A percentile compares a stretch with the other conserved stretches of the same genome.
Conservation (phyloP, 2,888 invertebrate genomes). For the Ligdia adustata region DNA sequence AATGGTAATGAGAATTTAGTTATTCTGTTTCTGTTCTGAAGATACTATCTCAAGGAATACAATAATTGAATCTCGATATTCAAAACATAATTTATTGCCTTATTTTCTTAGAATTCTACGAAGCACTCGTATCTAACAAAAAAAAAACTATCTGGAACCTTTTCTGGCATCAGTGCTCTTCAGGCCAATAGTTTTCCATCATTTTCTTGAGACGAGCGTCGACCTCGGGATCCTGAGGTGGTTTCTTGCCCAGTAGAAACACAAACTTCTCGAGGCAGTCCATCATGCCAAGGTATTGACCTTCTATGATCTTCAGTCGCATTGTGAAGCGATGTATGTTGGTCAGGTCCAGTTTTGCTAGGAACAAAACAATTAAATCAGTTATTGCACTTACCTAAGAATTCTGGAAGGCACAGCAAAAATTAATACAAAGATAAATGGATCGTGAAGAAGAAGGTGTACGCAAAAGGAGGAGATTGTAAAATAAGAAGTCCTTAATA, state of each 20-base stretch:
- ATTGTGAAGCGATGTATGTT: constrained; percentile 67
- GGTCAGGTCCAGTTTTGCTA: constrained; percentile 60
- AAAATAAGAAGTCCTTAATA: no score
- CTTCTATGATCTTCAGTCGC: constrained; percentile 63
- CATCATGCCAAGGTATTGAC: constrained; percentile 68
- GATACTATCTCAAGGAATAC: no score
- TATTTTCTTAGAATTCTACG: no score
- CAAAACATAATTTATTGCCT: no score
- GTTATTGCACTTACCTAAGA: no score
- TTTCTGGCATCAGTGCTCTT: constrained; percentile 41
- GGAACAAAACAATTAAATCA: constrained; percentile 7
- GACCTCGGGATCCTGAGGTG: constrained; percentile 51
- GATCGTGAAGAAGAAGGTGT: no score
- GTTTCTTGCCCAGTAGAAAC: constrained; percentile 63
- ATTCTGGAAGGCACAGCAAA: no score
- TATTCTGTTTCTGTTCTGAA: no score
- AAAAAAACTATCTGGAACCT: not conserved
- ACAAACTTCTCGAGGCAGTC: constrained; percentile 71
- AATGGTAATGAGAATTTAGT: no score
- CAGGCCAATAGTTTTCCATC: constrained; percentile 65
- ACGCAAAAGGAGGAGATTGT: no score
- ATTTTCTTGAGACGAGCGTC: constrained; percentile 61
- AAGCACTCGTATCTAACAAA: not conserved
- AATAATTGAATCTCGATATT: no score
- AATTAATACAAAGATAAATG: no score